Percentiles rank a stretch among this genome's conserved stretches.
Evolutionary conservation across 2,888 invertebrate genomes (phyloP).

Genomic region (Pammene aurita): DNA sequence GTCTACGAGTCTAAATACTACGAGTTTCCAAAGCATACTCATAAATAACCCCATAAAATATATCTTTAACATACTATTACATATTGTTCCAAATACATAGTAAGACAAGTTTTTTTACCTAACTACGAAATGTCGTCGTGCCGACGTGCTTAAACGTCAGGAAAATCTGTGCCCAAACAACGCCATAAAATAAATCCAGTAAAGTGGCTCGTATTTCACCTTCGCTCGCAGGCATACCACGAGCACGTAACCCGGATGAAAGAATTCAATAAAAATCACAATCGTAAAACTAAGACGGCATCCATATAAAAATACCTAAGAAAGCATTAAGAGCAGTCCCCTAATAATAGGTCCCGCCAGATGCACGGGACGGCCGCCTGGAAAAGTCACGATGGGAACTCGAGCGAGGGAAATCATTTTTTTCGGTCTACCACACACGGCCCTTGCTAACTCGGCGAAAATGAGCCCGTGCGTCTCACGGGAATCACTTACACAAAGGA

Average conservation of each 20-base stretch:
- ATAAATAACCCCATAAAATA: too few relatives aligned
- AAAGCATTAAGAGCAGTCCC: constrained; percentile 80
- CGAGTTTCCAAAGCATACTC: too few relatives aligned
- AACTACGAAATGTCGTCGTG: constrained; percentile 50
- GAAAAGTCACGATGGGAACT: constrained; percentile 80
- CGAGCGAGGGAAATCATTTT: constrained; percentile 82
- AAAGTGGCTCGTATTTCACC: constrained; percentile 79
- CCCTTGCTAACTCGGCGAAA: constrained; percentile 79
- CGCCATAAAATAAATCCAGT: constrained; percentile 77
- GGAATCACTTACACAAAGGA: constrained; percentile 62
- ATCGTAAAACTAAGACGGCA: constrained; percentile 80
- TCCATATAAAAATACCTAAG: constrained; percentile 82
- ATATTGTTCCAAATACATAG: neutral
- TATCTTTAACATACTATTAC: neutral
- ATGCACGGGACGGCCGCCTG: constrained; percentile 81
- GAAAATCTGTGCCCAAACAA: constrained; percentile 44
- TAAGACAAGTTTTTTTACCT: neutral
- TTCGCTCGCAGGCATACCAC: constrained; percentile 69
- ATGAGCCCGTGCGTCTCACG: constrained; percentile 66
- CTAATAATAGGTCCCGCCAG: constrained; percentile 82
- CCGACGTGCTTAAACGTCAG: constrained; percentile 50
- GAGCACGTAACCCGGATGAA: constrained; percentile 62
- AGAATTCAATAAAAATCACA: constrained; percentile 82
- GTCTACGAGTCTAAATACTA: too few relatives aligned
- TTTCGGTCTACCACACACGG: constrained; percentile 82